phyloP scores from a whole-genome alignment of 2,888 invertebrate species.

The Macrosoma leucophasiata region DNA sequence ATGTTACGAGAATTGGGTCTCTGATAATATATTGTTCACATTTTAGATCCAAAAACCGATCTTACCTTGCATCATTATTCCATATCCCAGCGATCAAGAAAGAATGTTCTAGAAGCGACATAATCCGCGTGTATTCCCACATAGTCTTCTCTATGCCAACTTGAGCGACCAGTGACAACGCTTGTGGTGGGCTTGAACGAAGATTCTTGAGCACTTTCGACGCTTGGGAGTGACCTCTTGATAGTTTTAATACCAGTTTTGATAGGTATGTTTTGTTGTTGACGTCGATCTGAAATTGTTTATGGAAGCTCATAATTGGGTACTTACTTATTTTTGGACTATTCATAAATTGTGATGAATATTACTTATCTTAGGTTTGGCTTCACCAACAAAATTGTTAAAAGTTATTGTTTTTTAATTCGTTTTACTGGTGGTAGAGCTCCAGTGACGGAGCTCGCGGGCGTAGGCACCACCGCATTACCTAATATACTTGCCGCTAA shows the following conservation, averaged over 20 bases:
- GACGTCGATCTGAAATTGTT: slow-evolving; percentile 56
- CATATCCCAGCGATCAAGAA: slow-evolving; percentile 67
- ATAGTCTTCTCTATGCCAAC: slow-evolving; percentile 62
- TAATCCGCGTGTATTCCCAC: slow-evolving; percentile 66
- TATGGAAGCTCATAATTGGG: background rate
- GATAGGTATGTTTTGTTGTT: slow-evolving; percentile 66
- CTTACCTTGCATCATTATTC: slow-evolving; percentile 56
- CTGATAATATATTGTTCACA: no score
- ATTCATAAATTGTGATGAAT: no score
- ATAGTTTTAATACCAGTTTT: slow-evolving; percentile 60
- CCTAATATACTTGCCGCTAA: no score
- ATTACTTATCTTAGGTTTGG: no score
- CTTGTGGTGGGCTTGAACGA: slow-evolving; percentile 54
- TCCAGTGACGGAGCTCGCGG: no score
- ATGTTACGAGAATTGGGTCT: no score
- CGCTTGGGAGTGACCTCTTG: slow-evolving; percentile 63
- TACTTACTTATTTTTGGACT: no score
- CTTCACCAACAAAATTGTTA: no score
- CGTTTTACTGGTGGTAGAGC: no score
- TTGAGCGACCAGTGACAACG: slow-evolving; percentile 59
- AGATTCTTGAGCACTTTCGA: slow-evolving; percentile 58
- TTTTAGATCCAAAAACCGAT: no score
- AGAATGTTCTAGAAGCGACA: slow-evolving; percentile 64
- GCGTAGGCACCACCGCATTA: no score
- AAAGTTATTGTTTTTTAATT: no score